Evolutionary conservation across 2,888 invertebrate genomes (phyloP), one percentile per base, ranked within the genome.

Genomic region (Cantharis rufa): DNA sequence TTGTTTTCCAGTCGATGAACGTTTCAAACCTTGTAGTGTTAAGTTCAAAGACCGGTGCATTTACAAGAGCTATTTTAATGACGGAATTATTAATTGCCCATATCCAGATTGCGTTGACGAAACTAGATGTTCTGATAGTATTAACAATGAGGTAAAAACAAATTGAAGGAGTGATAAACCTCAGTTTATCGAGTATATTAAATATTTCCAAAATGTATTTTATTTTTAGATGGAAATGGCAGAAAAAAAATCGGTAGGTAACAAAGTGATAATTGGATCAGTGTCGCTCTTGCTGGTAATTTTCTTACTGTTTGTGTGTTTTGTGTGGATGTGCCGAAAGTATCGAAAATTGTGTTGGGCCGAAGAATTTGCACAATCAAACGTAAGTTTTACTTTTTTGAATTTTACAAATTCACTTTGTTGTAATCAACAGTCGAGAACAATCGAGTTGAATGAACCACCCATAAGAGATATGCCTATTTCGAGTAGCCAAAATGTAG

Each of bases 291-390:
- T 90, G 71, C 83, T 89, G 61, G 81, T 90, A 10, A 85, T 88
- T 28, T 90, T 90, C 80, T 83, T 88, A n/a, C 83, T 90, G 77
- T 90, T 90, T 81, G 83, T 89, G 13, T 85, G 89, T 78, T 88
- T 89, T 73, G 79, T 90, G 27, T 90, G 89, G 88, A 86, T 89
- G 28, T 90, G 90, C 80, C 87, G 88, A 62, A 88, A 87, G 76
- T 87, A 89, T 62, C 88, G 89, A 77, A 87, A 88, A 76, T 82
- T 90, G n/a, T 90, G 90, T 80, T 90, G 90, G 90, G 86, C 89
- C 5, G 82, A 88, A 11, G 87, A 88, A 74, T 90, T 88, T 82
- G 87, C 88, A 2, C 64, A 32, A 48, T 75, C 71, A 70, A 82
- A 62, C 11, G 77, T 77, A 72, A 74, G 77, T 70, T 32, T 11